These are phyloP conservation scores for Stenichneumon culpator DNA, from an alignment of 2,888 invertebrate species.

Conservation along the genomic window DNA sequence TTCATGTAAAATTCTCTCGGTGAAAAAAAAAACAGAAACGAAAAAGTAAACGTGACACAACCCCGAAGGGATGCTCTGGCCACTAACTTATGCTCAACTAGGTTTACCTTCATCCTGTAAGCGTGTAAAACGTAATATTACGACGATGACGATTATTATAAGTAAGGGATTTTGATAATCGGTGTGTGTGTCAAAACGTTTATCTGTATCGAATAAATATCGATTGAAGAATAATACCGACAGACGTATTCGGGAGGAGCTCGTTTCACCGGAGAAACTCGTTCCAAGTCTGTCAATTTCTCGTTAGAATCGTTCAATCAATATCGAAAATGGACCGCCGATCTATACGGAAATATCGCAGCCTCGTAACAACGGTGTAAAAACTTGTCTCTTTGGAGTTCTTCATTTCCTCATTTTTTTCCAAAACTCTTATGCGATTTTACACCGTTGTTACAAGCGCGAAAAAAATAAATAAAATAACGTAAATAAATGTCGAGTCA, in stretches of 20 bases:
- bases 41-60: constrained; percentile 41
- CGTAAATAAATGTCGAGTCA: constrained; percentile 48
- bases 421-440: background rate
- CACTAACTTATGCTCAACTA: constrained; percentile 84
- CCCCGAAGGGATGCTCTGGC: constrained; percentile 81
- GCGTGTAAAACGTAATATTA: constrained; percentile 66
- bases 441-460: background rate
- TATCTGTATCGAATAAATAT: constrained; percentile 54
- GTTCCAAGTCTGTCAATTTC: constrained; percentile 42
- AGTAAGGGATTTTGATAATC: constrained; percentile 69
- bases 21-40: background rate
- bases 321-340: constrained; percentile 44
- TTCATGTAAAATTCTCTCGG: constrained; percentile 6
- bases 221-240: constrained; percentile 38
- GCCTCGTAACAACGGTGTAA: constrained; percentile 2
- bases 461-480: constrained; percentile 29
- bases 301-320: constrained; percentile 54
- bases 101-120: constrained; percentile 82
- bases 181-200: constrained; percentile 61
- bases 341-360: constrained; percentile 38
- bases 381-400: background rate
- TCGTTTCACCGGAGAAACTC: constrained; percentile 12
- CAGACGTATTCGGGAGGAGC: background rate
- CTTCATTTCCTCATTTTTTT: background rate
- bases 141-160: constrained; percentile 54